phyloP scores from a whole-genome alignment of 2,797 vertebrate species.

The Chiloscyllium punctatum region DNA sequence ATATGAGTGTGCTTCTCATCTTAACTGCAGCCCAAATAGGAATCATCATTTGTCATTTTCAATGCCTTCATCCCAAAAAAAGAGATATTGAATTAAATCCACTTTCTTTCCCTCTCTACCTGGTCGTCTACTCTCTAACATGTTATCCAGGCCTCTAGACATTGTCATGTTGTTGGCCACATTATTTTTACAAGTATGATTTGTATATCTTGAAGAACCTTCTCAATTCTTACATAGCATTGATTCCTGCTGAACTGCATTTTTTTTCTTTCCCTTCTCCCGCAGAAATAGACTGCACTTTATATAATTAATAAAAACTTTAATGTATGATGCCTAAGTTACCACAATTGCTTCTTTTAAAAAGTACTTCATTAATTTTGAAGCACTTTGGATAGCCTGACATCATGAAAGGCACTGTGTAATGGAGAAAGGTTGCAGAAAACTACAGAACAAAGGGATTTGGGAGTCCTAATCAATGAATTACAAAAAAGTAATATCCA shows the following conservation, averaged over 20 bases:
- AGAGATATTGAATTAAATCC: neutral
- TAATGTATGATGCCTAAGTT: neutral
- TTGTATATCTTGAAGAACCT: neutral
- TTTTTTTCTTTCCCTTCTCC: neutral
- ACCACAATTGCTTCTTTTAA: neutral
- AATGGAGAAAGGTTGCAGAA: neutral
- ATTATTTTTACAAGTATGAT: neutral
- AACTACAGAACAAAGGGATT: no score
- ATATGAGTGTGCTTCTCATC: no score
- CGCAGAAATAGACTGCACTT: neutral
- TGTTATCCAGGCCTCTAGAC: neutral
- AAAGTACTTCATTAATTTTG: neutral
- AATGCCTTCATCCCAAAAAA: no score
- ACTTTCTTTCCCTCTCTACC: neutral
- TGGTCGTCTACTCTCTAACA: neutral
- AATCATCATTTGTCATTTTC: no score
- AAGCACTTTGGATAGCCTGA: neutral
- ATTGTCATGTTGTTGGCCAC: neutral
- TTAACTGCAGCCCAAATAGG: no score
- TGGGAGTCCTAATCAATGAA: no score
- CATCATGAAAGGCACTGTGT: neutral
- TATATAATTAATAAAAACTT: neutral
- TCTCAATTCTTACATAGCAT: neutral
- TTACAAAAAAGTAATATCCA: no score
- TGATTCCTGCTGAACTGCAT: neutral